Evolutionary conservation across 2,797 vertebrate genomes (phyloP).

Genomic region (Decapterus maruadsi): DNA sequence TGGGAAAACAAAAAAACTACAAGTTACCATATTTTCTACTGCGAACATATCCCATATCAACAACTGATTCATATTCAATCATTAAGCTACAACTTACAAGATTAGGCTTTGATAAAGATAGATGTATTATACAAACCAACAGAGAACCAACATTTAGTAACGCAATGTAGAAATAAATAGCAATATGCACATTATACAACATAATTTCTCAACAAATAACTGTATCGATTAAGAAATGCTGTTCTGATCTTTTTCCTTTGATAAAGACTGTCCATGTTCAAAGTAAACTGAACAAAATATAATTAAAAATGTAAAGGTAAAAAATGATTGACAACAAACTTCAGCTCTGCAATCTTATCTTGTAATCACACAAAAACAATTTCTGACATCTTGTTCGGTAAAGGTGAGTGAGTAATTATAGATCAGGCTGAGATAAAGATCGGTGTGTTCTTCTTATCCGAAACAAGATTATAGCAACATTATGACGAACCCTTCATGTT

Average conservation of each 20-base stretch:
- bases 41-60: neutral
- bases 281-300: constrained; percentile 1
- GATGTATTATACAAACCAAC: too few relatives aligned
- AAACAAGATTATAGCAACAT: neutral
- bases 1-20: neutral
- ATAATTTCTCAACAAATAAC: too few relatives aligned
- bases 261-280: neutral
- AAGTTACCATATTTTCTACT: neutral
- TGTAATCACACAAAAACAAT: constrained; percentile 1
- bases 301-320: too few relatives aligned
- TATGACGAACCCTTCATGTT: neutral
- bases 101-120: neutral
- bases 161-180: too few relatives aligned
- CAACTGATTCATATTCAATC: neutral
- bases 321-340: constrained; percentile 2
- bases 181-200: too few relatives aligned
- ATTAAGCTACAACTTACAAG: neutral
- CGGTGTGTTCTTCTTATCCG: neutral
- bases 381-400: constrained; percentile 1
- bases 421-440: neutral
- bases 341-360: neutral
- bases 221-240: too few relatives aligned
- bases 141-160: too few relatives aligned
- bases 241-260: too few relatives aligned
- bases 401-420: neutral